These are phyloP conservation scores for Takifugu ocellatus DNA, from an alignment of 2,797 vertebrate species.

Conservation along the genomic window DNA sequence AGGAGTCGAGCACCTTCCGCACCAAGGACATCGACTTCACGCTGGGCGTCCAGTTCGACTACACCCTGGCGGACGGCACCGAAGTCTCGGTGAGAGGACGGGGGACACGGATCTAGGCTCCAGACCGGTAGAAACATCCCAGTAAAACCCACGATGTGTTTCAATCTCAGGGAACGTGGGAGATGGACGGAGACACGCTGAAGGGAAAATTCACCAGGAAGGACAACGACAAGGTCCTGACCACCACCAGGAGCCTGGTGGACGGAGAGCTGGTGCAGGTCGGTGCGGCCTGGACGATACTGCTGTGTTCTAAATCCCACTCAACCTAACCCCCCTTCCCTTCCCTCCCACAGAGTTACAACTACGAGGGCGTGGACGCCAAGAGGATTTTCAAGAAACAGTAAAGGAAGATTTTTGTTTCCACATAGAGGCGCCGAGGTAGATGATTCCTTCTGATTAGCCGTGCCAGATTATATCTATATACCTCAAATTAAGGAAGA, in stretches of 20 bases:
- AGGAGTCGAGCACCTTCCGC: constrained; percentile 89
- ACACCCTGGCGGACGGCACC: constrained; percentile 88
- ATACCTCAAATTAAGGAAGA: too few relatives aligned
- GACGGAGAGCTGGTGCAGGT: constrained; percentile 88
- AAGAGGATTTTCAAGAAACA: constrained; percentile 89
- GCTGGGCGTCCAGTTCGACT: constrained; percentile 82
- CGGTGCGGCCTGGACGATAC: constrained; percentile 28
- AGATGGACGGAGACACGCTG: constrained; percentile 76
- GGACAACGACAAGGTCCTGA: constrained; percentile 86
- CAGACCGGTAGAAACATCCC: not conserved
- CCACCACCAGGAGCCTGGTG: constrained; percentile 73
- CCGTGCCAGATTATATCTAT: too few relatives aligned
- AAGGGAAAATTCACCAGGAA: constrained; percentile 83
- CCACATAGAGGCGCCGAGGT: constrained; percentile 15
- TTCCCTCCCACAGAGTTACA: constrained; percentile 74
- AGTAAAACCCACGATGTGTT: not conserved
- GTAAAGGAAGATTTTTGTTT: constrained; percentile 60
- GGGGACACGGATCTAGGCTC: not conserved
- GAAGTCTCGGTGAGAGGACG: constrained; percentile 73
- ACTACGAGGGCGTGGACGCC: constrained; percentile 86
- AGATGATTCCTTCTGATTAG: constrained; percentile 1
- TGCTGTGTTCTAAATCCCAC: too few relatives aligned
- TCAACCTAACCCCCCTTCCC: too few relatives aligned
- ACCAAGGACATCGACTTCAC: constrained; percentile 84
- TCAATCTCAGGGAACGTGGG: constrained; percentile 81